phyloP scores from a whole-genome alignment of 2,113 vertebrate genomes.

The Piaya cayana region DNA sequence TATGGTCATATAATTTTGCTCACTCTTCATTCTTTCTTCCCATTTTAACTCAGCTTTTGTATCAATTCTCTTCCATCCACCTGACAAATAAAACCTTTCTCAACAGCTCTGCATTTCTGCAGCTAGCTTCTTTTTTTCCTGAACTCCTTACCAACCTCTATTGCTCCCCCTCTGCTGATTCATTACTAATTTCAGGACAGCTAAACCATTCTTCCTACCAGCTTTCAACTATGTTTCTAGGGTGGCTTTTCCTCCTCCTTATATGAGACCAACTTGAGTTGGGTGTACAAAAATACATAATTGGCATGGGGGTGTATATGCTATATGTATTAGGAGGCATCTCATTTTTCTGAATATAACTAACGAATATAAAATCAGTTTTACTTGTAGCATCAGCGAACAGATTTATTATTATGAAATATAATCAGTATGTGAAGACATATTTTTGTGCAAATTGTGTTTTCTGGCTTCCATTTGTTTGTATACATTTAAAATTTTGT shows the following conservation, averaged over 20 bases:
- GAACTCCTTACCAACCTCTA: background rate
- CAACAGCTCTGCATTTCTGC: background rate
- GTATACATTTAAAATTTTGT: conserved; percentile 21
- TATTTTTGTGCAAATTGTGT: conserved; percentile 5
- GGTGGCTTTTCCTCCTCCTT: conserved; percentile 8
- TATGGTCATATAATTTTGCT: background rate
- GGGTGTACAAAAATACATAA: conserved; percentile 3
- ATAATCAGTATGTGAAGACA: background rate
- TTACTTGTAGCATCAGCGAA: conserved; percentile 15
- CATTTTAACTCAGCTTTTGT: background rate
- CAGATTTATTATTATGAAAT: conserved; percentile 56
- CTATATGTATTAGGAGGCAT: conserved; percentile 5
- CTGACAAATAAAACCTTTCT: background rate
- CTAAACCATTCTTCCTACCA: conserved; percentile 9
- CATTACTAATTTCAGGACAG: conserved; percentile 17
- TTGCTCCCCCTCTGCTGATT: background rate
- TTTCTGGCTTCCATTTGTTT: conserved; percentile 47
- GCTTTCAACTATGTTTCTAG: background rate
- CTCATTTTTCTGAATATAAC: conserved; percentile 29
- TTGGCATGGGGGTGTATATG: conserved; percentile 13
- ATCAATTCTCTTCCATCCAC: background rate
- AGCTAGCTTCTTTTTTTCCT: background rate
- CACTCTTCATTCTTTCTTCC: background rate
- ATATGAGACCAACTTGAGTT: background rate
- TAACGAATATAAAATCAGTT: conserved; percentile 14